Evolutionary conservation across 2,113 vertebrate genomes (phyloP), one percentile per base, ranked within the genome.

Genomic region (Sitta europaea): DNA sequence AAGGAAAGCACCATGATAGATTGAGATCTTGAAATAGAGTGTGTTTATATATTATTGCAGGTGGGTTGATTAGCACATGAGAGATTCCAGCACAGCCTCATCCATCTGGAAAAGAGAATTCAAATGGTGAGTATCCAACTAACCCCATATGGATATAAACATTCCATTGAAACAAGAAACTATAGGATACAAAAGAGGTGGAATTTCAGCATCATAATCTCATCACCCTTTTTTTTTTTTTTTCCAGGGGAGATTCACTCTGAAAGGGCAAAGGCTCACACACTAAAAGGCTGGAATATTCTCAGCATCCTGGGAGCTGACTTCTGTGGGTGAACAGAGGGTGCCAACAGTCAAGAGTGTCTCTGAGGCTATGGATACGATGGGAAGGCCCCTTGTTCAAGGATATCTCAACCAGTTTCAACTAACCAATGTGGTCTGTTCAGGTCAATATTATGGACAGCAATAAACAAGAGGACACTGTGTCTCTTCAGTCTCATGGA

Each of bases 401-500:
- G 70, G 80, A 27, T 78, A 83, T 84, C 72, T 87, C 70, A 75
- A 88, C 68, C 73, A 88, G 65, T 91, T 94, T 95, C 53, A 59
- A 1, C 80, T 84, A 87, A 91, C 94, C 61, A 81, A 1, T 53
- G 76, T 92, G 92, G 83, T 88, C 65, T 91, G 61, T 57, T 84
- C 57, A 72, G 83, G 82, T 58, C 86, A 83, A 8, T 82, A 73
- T 92, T 93, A 90, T 66, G 86, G 84, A 94, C 73, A 84, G 80
- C 83, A 94, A 48, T 77, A 91, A 95, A 89, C 92, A 96, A 94
- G 91, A 89, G 89, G 89, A 95, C 83, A 27, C 83, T 95, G 76
- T 97, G 94, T 95, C 83, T 94, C 94, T 92, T 92, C 86, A 91
- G 67, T 92, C 91, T 97, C 92, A 95, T 96, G 94, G 91, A 91